Evolutionary conservation across 2,888 invertebrate species (phyloP).

Genomic region (Apotomis betuletana): DNA sequence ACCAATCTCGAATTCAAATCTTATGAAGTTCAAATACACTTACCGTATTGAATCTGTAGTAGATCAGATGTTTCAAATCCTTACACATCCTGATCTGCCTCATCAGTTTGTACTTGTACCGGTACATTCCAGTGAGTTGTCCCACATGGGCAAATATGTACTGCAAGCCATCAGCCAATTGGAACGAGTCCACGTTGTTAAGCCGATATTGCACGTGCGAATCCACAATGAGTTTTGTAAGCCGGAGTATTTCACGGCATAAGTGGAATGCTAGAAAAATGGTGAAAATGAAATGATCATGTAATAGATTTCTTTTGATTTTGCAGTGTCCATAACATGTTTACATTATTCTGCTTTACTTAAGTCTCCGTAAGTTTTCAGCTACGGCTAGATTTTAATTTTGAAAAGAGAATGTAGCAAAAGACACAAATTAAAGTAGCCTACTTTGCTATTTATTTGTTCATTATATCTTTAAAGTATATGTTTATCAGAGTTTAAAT

Average conservation of each 20-base stretch:
- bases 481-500: neutral
- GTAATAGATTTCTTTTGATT: too few relatives aligned
- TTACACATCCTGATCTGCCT: slow-evolving; percentile 99
- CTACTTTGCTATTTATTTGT: too few relatives aligned
- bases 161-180: slow-evolving; percentile 98
- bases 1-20: too few relatives aligned
- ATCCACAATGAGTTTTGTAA: slow-evolving; percentile 99
- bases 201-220: slow-evolving; percentile 99
- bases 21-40: slow-evolving; percentile 56
- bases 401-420: too few relatives aligned
- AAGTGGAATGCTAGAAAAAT: slow-evolving; percentile 94
- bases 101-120: slow-evolving; percentile 99
- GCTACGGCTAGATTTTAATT: too few relatives aligned
- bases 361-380: too few relatives aligned
- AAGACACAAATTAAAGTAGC: too few relatives aligned
- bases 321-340: too few relatives aligned
- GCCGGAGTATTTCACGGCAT: slow-evolving; percentile 98
- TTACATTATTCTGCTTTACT: too few relatives aligned
- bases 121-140: slow-evolving; percentile 99
- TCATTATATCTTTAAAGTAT: too few relatives aligned
- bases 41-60: slow-evolving; percentile 99
- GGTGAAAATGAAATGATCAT: too few relatives aligned
- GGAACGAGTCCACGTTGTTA: slow-evolving; percentile 99
- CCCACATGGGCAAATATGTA: slow-evolving; percentile 99
- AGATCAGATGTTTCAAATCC: slow-evolving; percentile 99